phyloP scores from a whole-genome alignment of 1,140 invertebrate genomes.

The Formica selysi region DNA sequence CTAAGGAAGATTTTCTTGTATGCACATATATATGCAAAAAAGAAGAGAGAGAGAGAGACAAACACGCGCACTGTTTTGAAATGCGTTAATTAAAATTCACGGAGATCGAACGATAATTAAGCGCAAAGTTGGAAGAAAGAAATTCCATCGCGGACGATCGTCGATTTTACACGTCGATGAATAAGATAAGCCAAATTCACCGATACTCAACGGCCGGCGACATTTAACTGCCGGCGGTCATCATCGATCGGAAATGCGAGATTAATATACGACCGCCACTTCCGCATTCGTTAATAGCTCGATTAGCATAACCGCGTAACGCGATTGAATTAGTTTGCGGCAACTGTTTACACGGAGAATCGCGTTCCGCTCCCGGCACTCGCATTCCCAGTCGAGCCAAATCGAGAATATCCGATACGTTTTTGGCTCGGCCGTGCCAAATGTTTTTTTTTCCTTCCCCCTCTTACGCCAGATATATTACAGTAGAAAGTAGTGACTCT shows the following conservation, averaged over 20 bases:
- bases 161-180: neutral
- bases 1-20: neutral
- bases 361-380: conserved; percentile 2
- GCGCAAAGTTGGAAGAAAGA: neutral
- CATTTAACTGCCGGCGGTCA: conserved; percentile 24
- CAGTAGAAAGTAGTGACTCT: conserved; percentile 4
- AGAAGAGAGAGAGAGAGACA: no score
- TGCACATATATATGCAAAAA: neutral
- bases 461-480: conserved; percentile 57
- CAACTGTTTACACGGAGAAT: conserved; percentile 38
- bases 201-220: neutral
- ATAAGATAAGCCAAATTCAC: conserved; percentile 41
- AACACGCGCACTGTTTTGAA: neutral
- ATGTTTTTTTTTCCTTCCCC: neutral
- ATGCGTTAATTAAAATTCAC: conserved; percentile 1
- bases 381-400: conserved; percentile 57
- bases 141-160: conserved; percentile 4
- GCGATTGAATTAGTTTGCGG: conserved; percentile 65
- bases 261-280: conserved; percentile 48
- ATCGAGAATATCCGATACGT: conserved; percentile 62
- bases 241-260: conserved; percentile 59
- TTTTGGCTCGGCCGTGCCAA: conserved; percentile 60
- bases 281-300: conserved; percentile 56
- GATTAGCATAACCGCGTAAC: conserved; percentile 58
- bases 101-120: conserved; percentile 20